These are phyloP conservation scores for Simalia tracyae DNA, from an alignment of 2,797 vertebrate genomes.

Conservation along the genomic window DNA sequence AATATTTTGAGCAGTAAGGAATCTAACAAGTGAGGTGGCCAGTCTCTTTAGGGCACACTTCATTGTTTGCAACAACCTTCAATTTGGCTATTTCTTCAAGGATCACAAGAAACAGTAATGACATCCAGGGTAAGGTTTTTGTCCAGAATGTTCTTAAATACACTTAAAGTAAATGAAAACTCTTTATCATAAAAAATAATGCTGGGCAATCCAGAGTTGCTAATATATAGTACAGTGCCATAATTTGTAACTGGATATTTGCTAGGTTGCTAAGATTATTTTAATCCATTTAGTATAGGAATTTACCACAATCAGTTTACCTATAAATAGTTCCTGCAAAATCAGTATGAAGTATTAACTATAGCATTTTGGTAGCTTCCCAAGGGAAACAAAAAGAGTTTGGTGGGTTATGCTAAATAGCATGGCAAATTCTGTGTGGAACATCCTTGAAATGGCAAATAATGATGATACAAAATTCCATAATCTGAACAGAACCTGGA, in stretches of 20 bases:
- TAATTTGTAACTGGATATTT: not conserved
- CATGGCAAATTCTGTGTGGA: too few relatives aligned
- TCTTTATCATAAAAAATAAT: not conserved
- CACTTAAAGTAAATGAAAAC: not conserved
- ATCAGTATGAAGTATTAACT: not conserved
- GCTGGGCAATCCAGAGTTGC: not conserved
- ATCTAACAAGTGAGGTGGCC: not conserved
- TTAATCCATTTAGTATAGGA: not conserved
- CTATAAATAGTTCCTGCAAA: not conserved
- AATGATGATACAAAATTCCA: too few relatives aligned
- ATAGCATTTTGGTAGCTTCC: not conserved
- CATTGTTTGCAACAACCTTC: not conserved
- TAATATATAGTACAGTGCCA: not conserved
- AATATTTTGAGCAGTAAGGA: not conserved
- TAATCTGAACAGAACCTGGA: too few relatives aligned
- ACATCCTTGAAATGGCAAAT: too few relatives aligned
- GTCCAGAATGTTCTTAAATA: not conserved
- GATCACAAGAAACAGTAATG: not conserved
- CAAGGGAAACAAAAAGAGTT: not conserved
- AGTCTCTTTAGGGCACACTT: not conserved
- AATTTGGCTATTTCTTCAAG: not conserved
- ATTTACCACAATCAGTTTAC: not conserved
- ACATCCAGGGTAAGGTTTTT: not conserved
- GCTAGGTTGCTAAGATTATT: not conserved
- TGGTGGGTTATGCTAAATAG: too few relatives aligned